Evolutionary conservation across 2,888 invertebrate species (phyloP), one percentile per base, ranked within the genome.

Genomic region (Andrena bicolor): DNA sequence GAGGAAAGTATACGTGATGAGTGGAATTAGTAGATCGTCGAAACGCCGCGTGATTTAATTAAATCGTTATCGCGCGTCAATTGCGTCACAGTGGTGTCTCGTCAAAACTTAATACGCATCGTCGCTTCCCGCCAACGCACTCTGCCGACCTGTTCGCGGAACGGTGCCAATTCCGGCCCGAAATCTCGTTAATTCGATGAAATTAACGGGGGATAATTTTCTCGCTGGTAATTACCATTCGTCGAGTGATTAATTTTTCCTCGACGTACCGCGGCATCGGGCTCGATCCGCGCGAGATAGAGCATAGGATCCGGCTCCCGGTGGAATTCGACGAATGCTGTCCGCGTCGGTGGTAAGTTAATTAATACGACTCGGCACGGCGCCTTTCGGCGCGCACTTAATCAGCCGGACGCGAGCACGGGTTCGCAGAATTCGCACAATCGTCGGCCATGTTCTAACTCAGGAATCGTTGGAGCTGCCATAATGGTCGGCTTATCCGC

Each of bases 1-100:
- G 90, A 88, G 90, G 89, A 78, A 58, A 8, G 60, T 63, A 20
- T 7, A 13, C 0, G n/a, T 13, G 10, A 20, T 58, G 16, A 79
- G 58, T 53, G 2, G n/a, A 35, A 58, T 30, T 64, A 26, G 30
- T 53, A 26, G 32, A 13, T 5, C 20, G 16, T 72, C 20, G 16
- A 65, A 26, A 56, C 20, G 53, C 28, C 35, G 56, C 41, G 23
- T 26, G 41, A 65, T 41, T 76, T 68, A 66, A 58, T 72, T 56
- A 23, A 75, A 70, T 71, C 53, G 49, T 80, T 75, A 69, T 28
- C 41, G 41, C 49, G 63, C 32, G 61, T 63, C 16, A 16, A 72
- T 49, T 32, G 60, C 48, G 60, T 60, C 32, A 20, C 41, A 23
- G 28, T 41, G 23, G 28, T 35, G 35, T 49, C 48, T 4, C 28